Evolutionary conservation across 2,888 invertebrate genomes (phyloP), one percentile per base, ranked within the genome.

Genomic region (Choristoneura rosaceana): DNA sequence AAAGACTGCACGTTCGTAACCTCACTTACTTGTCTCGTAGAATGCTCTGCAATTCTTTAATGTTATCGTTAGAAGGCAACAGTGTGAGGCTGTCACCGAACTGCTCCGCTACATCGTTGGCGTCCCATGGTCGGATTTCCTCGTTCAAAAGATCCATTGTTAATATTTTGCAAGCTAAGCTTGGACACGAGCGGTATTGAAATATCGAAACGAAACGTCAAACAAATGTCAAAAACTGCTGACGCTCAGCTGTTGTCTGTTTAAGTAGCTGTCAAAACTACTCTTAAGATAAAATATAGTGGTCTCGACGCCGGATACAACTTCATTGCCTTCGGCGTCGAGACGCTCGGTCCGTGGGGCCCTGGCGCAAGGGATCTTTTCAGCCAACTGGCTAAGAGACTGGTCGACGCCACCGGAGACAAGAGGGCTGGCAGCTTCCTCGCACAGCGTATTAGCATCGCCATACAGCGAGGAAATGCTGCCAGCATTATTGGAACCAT

Each of bases 11-110:
- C 73, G 65, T 60, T 64, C 55, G 74, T 89, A 91, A 89, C 88
- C 88, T 88, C 77, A 90, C 95, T 95, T 93, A 98, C 98, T 96
- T 97, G 92, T 98, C 98, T 43, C 98, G 94, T 65, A 98, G 95
- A 81, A 98, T 98, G 8, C 98, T 98, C 87, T 98, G 97, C 69
- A 98, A 89, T 87, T 98, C 98, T 81, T 96, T 96, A 61, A 97
- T 96, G 90, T 97, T 97, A 85, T 97, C 96, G 82, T 97, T 97
- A 0, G 96, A 94, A 2, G 97, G 96, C 67, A 97, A 87, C 70
- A 97, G 90, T 83, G 96, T 96, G 55, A 97, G 91, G 82, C 96
- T 96, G 68, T 95, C 95, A 0, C 96, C 96, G 78, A 96, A 97
- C 76, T 95, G 95, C 60, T 95, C 95, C 69, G 87, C 88, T 4